phyloP scores from a whole-genome alignment of 1,140 invertebrate species.

The Anagrus nilaparvatae region DNA sequence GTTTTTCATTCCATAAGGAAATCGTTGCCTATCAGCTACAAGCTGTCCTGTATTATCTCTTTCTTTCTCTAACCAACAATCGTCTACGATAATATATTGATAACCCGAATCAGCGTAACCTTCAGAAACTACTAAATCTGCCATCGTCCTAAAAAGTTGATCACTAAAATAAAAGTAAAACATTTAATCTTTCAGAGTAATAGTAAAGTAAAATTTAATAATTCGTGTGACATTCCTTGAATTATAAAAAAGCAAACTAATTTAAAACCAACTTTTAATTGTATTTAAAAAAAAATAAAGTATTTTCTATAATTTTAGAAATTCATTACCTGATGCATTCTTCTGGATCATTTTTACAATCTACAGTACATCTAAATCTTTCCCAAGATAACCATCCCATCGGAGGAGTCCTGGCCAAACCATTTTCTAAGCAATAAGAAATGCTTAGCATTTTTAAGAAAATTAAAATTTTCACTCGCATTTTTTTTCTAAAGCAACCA shows the following conservation, averaged over 20 bases:
- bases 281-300: slow-evolving; percentile 2
- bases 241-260: neutral
- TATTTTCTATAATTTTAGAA: neutral
- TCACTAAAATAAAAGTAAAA: slow-evolving; percentile 55
- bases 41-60: slow-evolving; percentile 64
- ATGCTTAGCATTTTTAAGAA: too few species aligned
- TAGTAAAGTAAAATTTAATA: too few species aligned
- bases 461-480: too few species aligned
- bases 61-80: slow-evolving; percentile 86
- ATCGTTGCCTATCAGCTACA: slow-evolving; percentile 76
- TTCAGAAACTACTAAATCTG: slow-evolving; percentile 78
- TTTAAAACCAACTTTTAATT: neutral
- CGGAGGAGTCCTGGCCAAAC: slow-evolving; percentile 71
- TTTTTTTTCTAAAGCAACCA: too few species aligned
- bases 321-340: slow-evolving; percentile 78
- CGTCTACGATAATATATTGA: slow-evolving; percentile 89
- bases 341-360: slow-evolving; percentile 84
- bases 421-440: slow-evolving; percentile 77
- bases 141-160: slow-evolving; percentile 82
- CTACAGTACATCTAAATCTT: slow-evolving; percentile 83
- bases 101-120: slow-evolving; percentile 85
- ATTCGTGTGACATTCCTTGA: too few species aligned
- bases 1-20: slow-evolving; percentile 85
- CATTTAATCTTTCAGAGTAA: too few species aligned
- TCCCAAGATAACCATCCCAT: slow-evolving; percentile 91